These are phyloP conservation scores for Gymnobelideus leadbeateri DNA, from an alignment of 2,113 vertebrate species.

Conservation along the genomic window DNA sequence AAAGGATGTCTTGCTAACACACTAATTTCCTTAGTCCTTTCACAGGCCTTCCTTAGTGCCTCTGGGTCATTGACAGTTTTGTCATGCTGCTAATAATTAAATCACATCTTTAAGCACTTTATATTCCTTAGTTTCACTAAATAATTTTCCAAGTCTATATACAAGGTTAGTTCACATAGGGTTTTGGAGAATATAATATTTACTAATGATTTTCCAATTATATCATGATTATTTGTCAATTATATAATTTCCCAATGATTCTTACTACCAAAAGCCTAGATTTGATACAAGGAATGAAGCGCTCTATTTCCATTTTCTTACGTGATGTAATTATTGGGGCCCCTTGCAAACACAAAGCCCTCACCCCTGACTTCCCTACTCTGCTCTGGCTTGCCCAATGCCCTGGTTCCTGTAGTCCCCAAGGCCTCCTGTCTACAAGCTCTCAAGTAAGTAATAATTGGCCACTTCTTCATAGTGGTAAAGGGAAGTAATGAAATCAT, in stretches of 20 bases:
- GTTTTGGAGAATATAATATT: background rate
- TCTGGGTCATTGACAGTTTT: background rate
- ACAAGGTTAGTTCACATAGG: background rate
- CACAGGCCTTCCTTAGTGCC: background rate
- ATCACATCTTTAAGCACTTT: background rate
- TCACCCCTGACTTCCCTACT: background rate
- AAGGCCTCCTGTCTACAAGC: background rate
- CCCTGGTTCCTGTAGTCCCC: background rate
- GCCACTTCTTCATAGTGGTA: background rate
- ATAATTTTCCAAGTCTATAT: background rate
- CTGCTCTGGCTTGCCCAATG: constrained; percentile 3
- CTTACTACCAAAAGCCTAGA: background rate
- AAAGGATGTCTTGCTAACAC: background rate
- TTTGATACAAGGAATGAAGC: background rate
- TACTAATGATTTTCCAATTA: background rate
- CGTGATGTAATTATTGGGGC: background rate
- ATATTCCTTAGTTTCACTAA: background rate
- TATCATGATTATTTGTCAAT: background rate
- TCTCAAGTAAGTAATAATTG: background rate
- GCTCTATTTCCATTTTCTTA: background rate
- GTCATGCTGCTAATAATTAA: background rate
- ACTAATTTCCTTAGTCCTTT: background rate
- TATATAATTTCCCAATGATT: background rate
- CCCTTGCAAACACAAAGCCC: background rate
- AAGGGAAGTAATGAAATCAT: background rate